Conservation (phyloP, 2,888 invertebrate genomes). For the Eristalis arbustorum region DNA sequence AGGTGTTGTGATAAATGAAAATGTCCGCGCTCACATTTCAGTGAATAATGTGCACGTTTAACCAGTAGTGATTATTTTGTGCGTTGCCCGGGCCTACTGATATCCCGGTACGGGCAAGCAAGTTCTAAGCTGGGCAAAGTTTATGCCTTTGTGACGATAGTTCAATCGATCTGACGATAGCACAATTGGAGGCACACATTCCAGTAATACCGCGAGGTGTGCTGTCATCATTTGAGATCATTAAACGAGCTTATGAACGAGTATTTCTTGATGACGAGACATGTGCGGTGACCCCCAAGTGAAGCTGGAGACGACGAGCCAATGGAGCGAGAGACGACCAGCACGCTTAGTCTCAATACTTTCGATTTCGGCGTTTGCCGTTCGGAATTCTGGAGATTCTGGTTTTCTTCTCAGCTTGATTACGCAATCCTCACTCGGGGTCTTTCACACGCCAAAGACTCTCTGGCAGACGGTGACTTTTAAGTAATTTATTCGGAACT, state of each 20-base stretch:
- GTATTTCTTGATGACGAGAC: neutral
- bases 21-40: neutral
- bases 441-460: conserved; percentile 15
- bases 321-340: neutral
- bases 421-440: conserved; percentile 27
- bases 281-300: neutral
- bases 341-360: conserved; percentile 5
- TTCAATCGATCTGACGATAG: neutral
- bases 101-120: neutral
- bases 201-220: neutral
- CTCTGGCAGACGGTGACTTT: conserved; percentile 1
- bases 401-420: neutral
- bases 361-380: conserved; percentile 8
- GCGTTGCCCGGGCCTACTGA: neutral
- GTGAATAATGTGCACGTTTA: neutral
- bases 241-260: neutral
- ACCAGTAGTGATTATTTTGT: neutral
- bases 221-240: neutral
- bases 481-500: conserved; percentile 25
- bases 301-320: neutral
- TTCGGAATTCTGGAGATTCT: neutral
- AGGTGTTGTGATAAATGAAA: neutral
- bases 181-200: neutral
- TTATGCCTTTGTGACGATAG: neutral
- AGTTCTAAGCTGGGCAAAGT: neutral